A percentile compares a stretch with the other conserved stretches of the same genome.
Conservation (phyloP, 1,140 invertebrate genomes). For the Scylla paramamosain region DNA sequence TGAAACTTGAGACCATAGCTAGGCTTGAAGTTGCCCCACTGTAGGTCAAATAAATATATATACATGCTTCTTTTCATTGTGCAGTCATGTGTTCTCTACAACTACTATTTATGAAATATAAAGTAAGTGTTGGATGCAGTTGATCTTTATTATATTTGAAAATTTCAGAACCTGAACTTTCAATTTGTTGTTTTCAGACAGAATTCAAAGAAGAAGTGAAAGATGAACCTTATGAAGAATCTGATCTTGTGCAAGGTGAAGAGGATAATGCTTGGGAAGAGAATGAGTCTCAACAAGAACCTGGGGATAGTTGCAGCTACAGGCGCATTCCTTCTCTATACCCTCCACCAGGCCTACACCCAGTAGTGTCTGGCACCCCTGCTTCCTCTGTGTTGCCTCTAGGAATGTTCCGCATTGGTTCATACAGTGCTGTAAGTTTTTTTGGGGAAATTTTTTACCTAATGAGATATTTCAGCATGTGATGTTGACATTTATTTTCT, state of each 20-base stretch:
- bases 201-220: slow-evolving; percentile 69
- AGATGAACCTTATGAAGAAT: slow-evolving; percentile 52
- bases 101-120: too few relatives aligned
- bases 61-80: too few relatives aligned
- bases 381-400: slow-evolving; percentile 53
- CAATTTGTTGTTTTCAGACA: slow-evolving; percentile 50
- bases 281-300: background rate
- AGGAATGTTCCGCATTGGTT: slow-evolving; percentile 60
- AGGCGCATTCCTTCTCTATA: slow-evolving; percentile 14
- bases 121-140: too few relatives aligned
- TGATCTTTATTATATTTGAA: too few relatives aligned
- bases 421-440: slow-evolving; percentile 57
- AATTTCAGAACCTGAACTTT: too few relatives aligned
- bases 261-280: slow-evolving; percentile 61
- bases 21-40: too few relatives aligned
- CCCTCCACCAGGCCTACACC: slow-evolving; percentile 64
- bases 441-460: too few relatives aligned
- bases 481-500: background rate
- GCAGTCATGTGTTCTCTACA: too few relatives aligned
- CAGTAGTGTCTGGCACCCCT: slow-evolving; percentile 55
- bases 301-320: slow-evolving; percentile 28
- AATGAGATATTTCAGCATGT: background rate
- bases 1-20: too few relatives aligned
- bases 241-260: slow-evolving; percentile 35
- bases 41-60: too few relatives aligned